A percentile compares a stretch with the other conserved stretches of the same genome.
Conservation (phyloP, 2,888 invertebrate species). For the Sicus ferrugineus region DNA sequence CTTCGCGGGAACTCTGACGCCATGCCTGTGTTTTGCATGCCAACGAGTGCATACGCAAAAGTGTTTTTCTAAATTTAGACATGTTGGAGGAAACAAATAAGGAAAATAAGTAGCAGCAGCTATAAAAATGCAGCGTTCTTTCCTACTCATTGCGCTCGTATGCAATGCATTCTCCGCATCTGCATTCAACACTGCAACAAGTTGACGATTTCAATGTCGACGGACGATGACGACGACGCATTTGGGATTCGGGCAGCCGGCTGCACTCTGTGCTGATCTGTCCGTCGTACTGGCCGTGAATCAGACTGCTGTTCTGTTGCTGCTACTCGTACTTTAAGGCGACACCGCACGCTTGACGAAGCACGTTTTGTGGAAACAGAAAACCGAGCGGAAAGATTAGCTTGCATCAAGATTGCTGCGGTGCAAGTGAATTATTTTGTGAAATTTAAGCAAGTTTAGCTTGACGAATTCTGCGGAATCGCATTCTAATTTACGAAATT, state of each 20-base stretch:
- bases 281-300: neutral
- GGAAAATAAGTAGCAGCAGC: neutral
- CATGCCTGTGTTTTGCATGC: constrained; percentile 10
- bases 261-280: neutral
- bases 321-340: neutral
- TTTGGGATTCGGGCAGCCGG: neutral
- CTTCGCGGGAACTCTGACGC: neutral
- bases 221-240: no score
- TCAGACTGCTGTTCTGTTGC: neutral
- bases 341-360: constrained; percentile 8
- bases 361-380: constrained; percentile 14
- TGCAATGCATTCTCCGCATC: neutral
- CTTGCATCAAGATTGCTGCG: constrained; percentile 14
- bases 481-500: no score
- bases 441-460: neutral
- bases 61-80: constrained; percentile 34
- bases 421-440: constrained; percentile 1
- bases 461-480: no score
- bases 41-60: neutral
- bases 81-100: neutral
- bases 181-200: constrained; percentile 23
- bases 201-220: constrained; percentile 33
- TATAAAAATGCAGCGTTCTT: neutral
- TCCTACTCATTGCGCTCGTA: neutral
- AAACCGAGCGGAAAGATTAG: constrained; percentile 11